Evolutionary conservation across 1,140 invertebrate genomes (phyloP).

Genomic region (Metaphire vulgaris): DNA sequence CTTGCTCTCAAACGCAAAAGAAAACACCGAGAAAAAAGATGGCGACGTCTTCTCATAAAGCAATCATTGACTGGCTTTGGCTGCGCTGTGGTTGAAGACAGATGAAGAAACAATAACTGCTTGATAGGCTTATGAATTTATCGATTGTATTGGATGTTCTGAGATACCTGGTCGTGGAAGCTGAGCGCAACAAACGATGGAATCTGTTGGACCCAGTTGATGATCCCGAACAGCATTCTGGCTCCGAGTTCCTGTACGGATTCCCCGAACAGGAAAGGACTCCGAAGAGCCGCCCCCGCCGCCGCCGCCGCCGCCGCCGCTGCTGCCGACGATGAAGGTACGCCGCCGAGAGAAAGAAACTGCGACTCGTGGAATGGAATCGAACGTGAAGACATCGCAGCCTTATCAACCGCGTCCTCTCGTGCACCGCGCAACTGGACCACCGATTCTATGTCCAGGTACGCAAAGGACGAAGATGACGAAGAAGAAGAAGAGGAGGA

Average conservation of each 20-base stretch:
- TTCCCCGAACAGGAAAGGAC: constrained; percentile 16
- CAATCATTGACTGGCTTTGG: too few species aligned
- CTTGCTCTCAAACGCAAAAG: too few species aligned
- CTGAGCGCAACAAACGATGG: constrained; percentile 83
- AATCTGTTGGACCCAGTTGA: constrained; percentile 82
- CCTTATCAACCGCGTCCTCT: not conserved
- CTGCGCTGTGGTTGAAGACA: too few species aligned
- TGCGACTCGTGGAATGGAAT: too few species aligned
- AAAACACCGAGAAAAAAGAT: too few species aligned
- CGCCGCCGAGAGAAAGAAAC: constrained; percentile 16
- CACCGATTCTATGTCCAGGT: not conserved
- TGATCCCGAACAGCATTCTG: constrained; percentile 81
- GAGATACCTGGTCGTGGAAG: constrained; percentile 72
- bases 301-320: too few species aligned
- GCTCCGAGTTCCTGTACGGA: constrained; percentile 76
- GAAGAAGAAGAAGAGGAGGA: not conserved
- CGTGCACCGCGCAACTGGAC: not conserved
- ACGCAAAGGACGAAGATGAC: not conserved
- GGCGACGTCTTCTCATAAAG: too few species aligned
- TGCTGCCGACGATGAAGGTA: not conserved
- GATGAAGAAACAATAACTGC: too few species aligned
- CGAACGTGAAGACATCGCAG: too few species aligned
- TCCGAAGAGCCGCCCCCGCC: not conserved
- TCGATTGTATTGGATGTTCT: too few species aligned
- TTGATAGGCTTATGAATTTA: too few species aligned